A percentile compares a stretch with the other conserved stretches of the same genome.
Evolutionary conservation across 2,113 vertebrate species (phyloP).

Genomic region (Chaetorhynchus papuensis): DNA sequence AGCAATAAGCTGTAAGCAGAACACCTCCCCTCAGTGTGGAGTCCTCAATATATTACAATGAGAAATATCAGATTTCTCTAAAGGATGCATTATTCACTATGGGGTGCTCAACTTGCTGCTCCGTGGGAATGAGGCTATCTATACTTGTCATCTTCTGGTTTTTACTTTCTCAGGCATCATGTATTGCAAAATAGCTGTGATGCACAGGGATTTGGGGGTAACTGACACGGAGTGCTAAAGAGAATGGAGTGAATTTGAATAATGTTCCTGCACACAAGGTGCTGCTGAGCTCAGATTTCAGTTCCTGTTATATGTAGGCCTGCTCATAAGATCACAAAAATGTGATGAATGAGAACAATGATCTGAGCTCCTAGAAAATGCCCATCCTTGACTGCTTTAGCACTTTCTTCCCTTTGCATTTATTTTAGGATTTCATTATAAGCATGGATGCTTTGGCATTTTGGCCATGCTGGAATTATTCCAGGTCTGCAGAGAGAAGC

Average conservation of each 20-base stretch:
- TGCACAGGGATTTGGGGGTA: neutral
- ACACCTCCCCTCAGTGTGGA: accelerated
- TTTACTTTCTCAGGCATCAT: neutral
- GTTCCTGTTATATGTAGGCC: neutral
- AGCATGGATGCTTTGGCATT: neutral
- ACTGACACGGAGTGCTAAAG: neutral
- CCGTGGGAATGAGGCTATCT: neutral
- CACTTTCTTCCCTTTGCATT: neutral
- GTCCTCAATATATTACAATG: too few species aligned
- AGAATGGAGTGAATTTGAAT: neutral
- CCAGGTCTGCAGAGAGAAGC: neutral
- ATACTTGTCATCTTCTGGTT: too few species aligned
- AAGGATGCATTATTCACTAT: neutral
- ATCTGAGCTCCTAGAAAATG: neutral
- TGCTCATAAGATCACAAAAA: neutral
- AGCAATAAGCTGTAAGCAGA: neutral
- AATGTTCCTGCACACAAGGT: neutral
- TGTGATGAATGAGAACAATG: neutral
- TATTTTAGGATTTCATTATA: neutral
- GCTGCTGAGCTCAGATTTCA: neutral
- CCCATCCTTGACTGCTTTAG: neutral
- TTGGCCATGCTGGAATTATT: neutral
- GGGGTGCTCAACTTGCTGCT: neutral
- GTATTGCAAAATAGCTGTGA: neutral
- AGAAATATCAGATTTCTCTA: neutral